phyloP scores from a whole-genome alignment of 2,113 vertebrate genomes.

The Sapajus apella region DNA sequence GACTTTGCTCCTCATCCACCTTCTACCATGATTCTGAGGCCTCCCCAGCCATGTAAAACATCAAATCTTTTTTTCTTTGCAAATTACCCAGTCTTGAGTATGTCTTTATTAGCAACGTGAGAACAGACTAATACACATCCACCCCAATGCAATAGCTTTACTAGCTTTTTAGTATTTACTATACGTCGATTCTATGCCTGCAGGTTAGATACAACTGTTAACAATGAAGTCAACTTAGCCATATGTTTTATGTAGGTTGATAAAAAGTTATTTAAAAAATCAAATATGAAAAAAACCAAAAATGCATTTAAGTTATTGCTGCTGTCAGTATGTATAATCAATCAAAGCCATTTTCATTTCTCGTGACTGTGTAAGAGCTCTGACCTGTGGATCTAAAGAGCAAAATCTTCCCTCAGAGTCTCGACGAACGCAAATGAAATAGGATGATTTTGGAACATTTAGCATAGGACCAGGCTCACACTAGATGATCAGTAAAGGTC shows the following conservation, averaged over 20 bases:
- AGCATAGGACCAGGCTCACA: not conserved
- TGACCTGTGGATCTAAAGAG: not conserved
- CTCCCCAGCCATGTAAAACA: too few species aligned
- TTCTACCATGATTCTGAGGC: too few species aligned
- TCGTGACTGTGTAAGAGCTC: not conserved
- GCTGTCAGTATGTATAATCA: not conserved
- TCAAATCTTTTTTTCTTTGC: too few species aligned
- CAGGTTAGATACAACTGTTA: not conserved
- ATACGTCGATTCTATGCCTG: not conserved
- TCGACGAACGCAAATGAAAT: not conserved
- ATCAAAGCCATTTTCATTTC: not conserved
- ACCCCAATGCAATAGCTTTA: not conserved
- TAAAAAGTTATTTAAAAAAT: not conserved
- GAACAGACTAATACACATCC: too few species aligned
- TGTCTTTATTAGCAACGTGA: too few species aligned
- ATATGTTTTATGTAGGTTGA: not conserved
- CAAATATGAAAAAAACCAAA: not conserved
- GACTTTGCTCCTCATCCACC: too few species aligned
- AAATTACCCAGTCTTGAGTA: too few species aligned
- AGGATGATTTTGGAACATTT: not conserved
- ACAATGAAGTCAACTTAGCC: not conserved
- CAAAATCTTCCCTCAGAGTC: not conserved
- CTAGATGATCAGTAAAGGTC: not conserved
- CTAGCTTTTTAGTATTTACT: not conserved
- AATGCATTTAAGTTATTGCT: not conserved